phyloP scores from a whole-genome alignment of 2,113 vertebrate genomes.

The Melanerpes aurifrons region DNA sequence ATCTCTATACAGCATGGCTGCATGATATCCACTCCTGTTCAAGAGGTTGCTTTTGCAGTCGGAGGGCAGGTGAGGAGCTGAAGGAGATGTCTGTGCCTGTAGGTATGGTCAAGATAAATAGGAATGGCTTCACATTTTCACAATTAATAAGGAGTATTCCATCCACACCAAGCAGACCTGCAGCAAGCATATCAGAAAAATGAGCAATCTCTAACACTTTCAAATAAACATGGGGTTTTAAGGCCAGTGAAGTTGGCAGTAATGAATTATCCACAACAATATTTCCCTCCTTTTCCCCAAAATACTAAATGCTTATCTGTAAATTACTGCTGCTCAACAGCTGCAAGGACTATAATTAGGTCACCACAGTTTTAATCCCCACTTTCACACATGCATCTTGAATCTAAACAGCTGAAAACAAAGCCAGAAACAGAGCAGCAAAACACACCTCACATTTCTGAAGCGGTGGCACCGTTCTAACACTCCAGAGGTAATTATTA shows the following conservation, averaged over 20 bases:
- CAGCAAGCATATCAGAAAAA: background rate
- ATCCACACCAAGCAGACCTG: background rate
- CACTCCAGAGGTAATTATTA: constrained; percentile 64
- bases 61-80: background rate
- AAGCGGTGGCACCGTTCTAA: constrained; percentile 31
- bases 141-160: background rate
- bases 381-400: background rate
- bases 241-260: background rate
- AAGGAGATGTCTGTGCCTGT: background rate
- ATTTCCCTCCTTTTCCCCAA: background rate
- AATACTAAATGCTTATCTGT: background rate
- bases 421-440: constrained; percentile 34
- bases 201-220: background rate
- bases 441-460: constrained; percentile 46
- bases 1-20: background rate
- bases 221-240: background rate
- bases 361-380: background rate
- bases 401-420: constrained; percentile 28
- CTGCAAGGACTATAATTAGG: constrained; percentile 3
- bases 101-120: background rate
- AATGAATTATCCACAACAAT: background rate
- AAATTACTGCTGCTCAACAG: background rate
- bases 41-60: background rate
- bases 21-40: background rate
- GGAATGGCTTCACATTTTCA: rapidly evolving